Evolutionary conservation across 2,888 invertebrate genomes (phyloP).

Genomic region (Pterobdella sp.): DNA sequence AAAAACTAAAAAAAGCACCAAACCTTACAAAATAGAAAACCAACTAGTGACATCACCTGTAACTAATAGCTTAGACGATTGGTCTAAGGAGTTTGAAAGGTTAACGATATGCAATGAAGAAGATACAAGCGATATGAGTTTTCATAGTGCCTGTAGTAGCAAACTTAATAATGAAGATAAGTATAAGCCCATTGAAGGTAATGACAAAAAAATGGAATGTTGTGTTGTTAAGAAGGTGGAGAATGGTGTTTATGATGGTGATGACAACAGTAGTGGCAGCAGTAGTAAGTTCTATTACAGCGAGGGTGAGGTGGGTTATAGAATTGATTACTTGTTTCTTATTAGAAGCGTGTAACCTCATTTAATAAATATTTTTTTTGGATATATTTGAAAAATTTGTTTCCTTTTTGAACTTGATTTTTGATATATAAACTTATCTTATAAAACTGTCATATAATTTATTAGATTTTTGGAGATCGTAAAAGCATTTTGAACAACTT

Average conservation of each 20-base stretch:
- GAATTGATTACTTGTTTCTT: too few species aligned
- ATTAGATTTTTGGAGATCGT: too few species aligned
- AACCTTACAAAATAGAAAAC: background rate
- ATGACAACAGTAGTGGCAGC: background rate
- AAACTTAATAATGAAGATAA: background rate
- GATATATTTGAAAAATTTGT: background rate
- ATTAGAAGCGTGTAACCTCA: too few species aligned
- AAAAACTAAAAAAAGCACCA: background rate
- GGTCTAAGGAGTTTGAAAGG: conserved; percentile 22
- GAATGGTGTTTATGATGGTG: background rate
- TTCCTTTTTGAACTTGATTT: too few species aligned
- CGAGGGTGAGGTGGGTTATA: background rate
- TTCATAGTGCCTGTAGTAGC: background rate
- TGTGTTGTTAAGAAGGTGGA: background rate
- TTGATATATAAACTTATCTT: too few species aligned
- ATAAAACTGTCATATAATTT: too few species aligned
- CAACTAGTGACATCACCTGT: background rate
- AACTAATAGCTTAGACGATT: background rate
- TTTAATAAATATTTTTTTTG: background rate
- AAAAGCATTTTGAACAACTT: background rate
- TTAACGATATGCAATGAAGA: background rate
- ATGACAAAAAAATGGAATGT: background rate
- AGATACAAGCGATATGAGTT: background rate
- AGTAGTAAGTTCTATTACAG: conserved; percentile 12
- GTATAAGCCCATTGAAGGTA: background rate